Evolutionary conservation across 2,113 vertebrate genomes (phyloP), one percentile per base, ranked within the genome.

Genomic region (Nanorana parkeri): DNA sequence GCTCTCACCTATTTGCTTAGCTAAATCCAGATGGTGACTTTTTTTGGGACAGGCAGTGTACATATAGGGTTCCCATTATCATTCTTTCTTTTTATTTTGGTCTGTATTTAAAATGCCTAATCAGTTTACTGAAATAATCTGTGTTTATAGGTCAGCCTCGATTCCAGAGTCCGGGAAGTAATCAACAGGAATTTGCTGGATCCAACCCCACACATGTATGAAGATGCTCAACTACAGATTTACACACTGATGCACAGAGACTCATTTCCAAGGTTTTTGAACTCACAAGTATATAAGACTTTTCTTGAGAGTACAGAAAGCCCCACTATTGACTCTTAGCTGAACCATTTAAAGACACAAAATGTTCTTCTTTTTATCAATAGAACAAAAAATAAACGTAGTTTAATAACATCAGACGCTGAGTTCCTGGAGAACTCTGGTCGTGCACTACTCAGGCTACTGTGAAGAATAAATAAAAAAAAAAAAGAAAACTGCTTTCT

Each of bases 221-320:
- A 95, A 91, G 95, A 95, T 29, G 95, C 95, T 24, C 95, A 95
- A 71, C 92, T 95, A 80, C 94, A 95, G 86, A 94, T 95, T 87
- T 95, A 95, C 72, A 95, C 94, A 17, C 86, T 95, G 86, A 95
- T 95, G 94, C 94, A 95, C 91, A 95, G 94, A 92, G 94, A 95
- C 93, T 95, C 95, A 87, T 95, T 94, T 83, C 95, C 95, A 85
- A 92, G 95, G 89, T 95, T 95, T 90, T 93, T 95, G 92, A 95
- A 94, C 92, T 95, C 95, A 87, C 92, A 94, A 71, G 91, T 95
- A 85, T 95, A 94, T 89, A 95, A 94, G 83, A 91, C 94, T 81
- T 91, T 95, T 81, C 85, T 94, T 83, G 92, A 93, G 92, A 94
- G 90, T 89, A 92, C 92, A 90, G 88, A 88, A 83, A 88, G 88